Evolutionary conservation across 2,888 invertebrate species (phyloP).

Genomic region (Noctuana brunneofusca): DNA sequence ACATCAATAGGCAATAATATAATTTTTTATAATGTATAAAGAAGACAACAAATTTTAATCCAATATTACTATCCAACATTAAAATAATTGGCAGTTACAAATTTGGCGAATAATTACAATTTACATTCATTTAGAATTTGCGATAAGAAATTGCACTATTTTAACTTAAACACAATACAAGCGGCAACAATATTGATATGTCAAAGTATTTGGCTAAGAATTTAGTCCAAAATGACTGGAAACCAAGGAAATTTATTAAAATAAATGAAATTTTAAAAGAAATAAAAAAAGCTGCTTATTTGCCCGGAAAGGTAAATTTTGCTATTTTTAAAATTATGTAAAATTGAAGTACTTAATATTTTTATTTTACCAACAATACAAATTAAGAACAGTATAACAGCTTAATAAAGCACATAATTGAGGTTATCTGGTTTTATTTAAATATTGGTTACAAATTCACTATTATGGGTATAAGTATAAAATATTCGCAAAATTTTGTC

Average conservation of each 20-base stretch:
- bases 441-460: slow-evolving; percentile 24
- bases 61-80: slow-evolving; percentile 48
- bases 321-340: not conserved
- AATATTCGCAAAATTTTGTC: slow-evolving; percentile 20
- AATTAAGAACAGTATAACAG: slow-evolving; percentile 9
- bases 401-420: slow-evolving; percentile 30
- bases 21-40: slow-evolving; percentile 48
- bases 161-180: slow-evolving; percentile 12
- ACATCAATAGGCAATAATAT: slow-evolving; percentile 50
- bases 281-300: slow-evolving; percentile 4
- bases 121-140: slow-evolving; percentile 24
- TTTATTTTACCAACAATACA: not conserved
- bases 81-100: slow-evolving; percentile 69
- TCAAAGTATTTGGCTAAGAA: slow-evolving; percentile 6
- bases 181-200: slow-evolving; percentile 26
- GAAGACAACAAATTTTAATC: slow-evolving; percentile 53
- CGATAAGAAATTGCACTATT: slow-evolving; percentile 18
- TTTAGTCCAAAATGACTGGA: not conserved
- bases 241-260: not conserved
- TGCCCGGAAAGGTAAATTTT: not conserved
- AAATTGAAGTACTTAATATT: not conserved
- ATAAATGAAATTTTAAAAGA: not conserved
- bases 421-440: slow-evolving; percentile 32
- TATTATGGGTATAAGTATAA: slow-evolving; percentile 26
- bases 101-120: slow-evolving; percentile 61